Conservation (phyloP, 2,888 invertebrate species). For the Meloe dianella region DNA sequence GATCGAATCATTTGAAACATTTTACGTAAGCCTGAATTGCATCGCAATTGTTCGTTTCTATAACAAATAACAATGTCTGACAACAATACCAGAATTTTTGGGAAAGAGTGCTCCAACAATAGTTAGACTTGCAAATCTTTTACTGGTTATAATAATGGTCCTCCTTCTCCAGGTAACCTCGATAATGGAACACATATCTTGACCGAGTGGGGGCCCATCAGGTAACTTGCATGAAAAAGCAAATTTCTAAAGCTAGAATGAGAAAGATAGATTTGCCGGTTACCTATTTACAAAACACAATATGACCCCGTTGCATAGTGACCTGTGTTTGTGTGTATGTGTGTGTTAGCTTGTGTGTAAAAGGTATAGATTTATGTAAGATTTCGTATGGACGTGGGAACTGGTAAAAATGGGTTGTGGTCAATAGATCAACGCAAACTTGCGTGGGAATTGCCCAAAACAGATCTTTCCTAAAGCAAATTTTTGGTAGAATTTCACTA, state of each 20-base stretch:
- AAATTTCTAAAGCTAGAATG: slow-evolving; percentile 20
- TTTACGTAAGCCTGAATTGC: slow-evolving; percentile 27
- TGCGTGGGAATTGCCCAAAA: slow-evolving; percentile 4
- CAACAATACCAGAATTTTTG: slow-evolving; percentile 27
- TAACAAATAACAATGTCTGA: slow-evolving; percentile 17
- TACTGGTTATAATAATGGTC: slow-evolving; percentile 25
- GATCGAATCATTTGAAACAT: neutral
- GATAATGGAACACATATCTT: slow-evolving; percentile 6
- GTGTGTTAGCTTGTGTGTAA: too few species aligned
- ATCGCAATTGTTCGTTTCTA: slow-evolving; percentile 21
- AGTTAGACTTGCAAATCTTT: slow-evolving; percentile 34
- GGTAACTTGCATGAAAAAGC: slow-evolving; percentile 26
- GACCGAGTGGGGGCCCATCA: neutral
- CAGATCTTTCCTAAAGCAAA: too few species aligned
- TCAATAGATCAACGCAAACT: neutral
- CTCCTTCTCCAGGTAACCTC: slow-evolving; percentile 28
- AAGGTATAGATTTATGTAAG: slow-evolving; percentile 9
- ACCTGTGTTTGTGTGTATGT: too few species aligned
- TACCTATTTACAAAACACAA: neutral
- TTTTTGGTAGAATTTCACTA: too few species aligned
- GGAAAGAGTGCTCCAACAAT: slow-evolving; percentile 31
- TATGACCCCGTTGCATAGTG: slow-evolving; percentile 3
- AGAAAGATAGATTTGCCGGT: slow-evolving; percentile 16
- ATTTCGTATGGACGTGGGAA: slow-evolving; percentile 10
- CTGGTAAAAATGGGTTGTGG: neutral